Conservation (phyloP, 2,888 invertebrate genomes). For the Chymomyza amoena region DNA sequence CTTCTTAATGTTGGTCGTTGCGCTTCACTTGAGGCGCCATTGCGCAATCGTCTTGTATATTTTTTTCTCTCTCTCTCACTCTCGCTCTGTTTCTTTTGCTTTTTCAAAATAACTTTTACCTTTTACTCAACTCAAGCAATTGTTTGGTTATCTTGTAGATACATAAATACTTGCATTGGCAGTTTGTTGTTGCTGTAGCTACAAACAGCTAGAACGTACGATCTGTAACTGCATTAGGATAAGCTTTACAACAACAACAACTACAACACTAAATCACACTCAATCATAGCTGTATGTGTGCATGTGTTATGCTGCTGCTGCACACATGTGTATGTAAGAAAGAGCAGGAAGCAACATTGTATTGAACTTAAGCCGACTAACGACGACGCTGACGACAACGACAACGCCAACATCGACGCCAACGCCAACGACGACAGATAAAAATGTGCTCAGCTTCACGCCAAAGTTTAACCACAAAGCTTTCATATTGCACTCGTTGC, state of each 20-base stretch:
- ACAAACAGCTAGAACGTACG: no score
- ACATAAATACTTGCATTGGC: no score
- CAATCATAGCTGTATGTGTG: no score
- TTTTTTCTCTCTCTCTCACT: conserved; percentile 57
- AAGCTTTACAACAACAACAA: no score
- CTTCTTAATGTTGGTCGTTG: conserved; percentile 41
- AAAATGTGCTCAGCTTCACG: neutral
- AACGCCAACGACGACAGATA: neutral
- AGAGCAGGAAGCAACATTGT: conserved; percentile 3
- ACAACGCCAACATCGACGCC: neutral
- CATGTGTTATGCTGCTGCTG: no score
- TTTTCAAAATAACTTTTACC: no score
- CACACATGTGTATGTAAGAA: neutral
- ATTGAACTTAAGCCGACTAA: neutral
- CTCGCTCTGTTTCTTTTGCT: no score
- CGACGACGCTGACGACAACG: conserved; percentile 1
- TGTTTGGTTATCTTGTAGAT: no score
- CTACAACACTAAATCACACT: no score
- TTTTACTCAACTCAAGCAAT: no score
- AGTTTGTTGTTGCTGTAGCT: no score
- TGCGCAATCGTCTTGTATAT: conserved; percentile 51
- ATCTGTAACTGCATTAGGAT: no score
- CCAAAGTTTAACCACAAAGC: neutral
- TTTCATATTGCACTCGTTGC: neutral
- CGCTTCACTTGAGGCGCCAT: conserved; percentile 57